Conservation (phyloP, 2,113 vertebrate species). For the Pseudorasbora parva region DNA sequence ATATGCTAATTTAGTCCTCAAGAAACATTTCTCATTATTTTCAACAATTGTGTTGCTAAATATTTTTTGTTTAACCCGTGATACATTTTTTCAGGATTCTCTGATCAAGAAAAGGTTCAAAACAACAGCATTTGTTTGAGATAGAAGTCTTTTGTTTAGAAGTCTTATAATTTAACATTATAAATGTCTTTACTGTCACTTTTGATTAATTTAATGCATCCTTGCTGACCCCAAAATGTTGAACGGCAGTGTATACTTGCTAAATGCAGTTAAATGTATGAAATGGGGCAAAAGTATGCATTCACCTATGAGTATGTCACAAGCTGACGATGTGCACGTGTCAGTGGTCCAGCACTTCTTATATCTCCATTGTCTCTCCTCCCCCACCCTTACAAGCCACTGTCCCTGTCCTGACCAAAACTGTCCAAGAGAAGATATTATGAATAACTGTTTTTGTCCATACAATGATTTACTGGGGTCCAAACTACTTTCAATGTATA, state of each 20-base stretch:
- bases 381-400: conserved; percentile 28
- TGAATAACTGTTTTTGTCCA: not conserved
- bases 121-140: not conserved
- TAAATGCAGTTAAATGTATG: too few relatives aligned
- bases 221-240: not conserved
- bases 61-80: not conserved
- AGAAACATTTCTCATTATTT: too few relatives aligned
- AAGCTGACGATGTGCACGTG: not conserved
- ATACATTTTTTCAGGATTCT: not conserved
- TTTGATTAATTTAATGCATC: not conserved
- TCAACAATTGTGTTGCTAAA: not conserved
- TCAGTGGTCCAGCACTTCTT: conserved; percentile 12
- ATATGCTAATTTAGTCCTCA: not conserved
- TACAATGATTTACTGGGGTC: too few relatives aligned
- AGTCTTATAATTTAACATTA: too few relatives aligned
- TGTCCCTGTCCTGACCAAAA: not conserved
- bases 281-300: too few relatives aligned
- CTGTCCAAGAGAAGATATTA: not conserved
- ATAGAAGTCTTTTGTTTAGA: not conserved
- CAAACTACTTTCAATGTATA: too few relatives aligned
- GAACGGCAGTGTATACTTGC: too few relatives aligned
- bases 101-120: not conserved
- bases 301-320: not conserved
- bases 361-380: conserved; percentile 16
- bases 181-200: not conserved